Evolutionary conservation across 2,888 invertebrate genomes (phyloP).

Genomic region (Macrosiphum euphorbiae): DNA sequence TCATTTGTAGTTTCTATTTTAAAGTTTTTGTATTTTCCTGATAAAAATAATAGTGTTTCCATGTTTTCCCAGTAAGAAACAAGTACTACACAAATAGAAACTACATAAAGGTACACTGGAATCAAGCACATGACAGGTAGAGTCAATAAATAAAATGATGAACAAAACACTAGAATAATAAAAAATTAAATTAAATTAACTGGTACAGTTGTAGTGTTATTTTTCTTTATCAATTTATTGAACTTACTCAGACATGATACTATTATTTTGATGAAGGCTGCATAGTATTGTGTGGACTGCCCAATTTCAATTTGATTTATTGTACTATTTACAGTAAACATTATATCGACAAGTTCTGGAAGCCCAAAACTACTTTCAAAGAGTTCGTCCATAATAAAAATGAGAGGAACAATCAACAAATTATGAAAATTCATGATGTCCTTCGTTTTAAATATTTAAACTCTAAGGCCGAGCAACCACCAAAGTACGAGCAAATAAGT

Average conservation of each 20-base stretch:
- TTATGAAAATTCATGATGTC: background rate
- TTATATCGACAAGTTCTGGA: constrained; percentile 71
- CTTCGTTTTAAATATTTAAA: background rate
- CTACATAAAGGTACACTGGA: constrained; percentile 88
- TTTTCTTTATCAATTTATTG: constrained; percentile 61
- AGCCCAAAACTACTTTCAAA: constrained; percentile 85
- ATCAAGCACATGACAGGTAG: constrained; percentile 87
- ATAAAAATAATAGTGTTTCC: constrained; percentile 78
- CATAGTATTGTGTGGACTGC: constrained; percentile 72
- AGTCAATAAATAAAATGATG: constrained; percentile 86
- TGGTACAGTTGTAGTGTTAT: background rate
- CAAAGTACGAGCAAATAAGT: too few species aligned
- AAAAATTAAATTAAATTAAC: constrained; percentile 66
- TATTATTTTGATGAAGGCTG: constrained; percentile 76
- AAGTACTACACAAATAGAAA: constrained; percentile 85
- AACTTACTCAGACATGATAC: constrained; percentile 78
- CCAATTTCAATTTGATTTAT: constrained; percentile 63
- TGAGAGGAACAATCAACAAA: constrained; percentile 88
- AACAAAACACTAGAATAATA: constrained; percentile 81
- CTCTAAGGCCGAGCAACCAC: too few species aligned
- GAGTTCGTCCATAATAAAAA: constrained; percentile 93
- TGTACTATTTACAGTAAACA: constrained; percentile 42
- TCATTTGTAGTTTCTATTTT: constrained; percentile 80
- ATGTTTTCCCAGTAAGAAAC: constrained; percentile 89
- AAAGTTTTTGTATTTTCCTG: constrained; percentile 71